Conservation (phyloP, 2,113 vertebrate genomes). For the Catharus minimus region DNA sequence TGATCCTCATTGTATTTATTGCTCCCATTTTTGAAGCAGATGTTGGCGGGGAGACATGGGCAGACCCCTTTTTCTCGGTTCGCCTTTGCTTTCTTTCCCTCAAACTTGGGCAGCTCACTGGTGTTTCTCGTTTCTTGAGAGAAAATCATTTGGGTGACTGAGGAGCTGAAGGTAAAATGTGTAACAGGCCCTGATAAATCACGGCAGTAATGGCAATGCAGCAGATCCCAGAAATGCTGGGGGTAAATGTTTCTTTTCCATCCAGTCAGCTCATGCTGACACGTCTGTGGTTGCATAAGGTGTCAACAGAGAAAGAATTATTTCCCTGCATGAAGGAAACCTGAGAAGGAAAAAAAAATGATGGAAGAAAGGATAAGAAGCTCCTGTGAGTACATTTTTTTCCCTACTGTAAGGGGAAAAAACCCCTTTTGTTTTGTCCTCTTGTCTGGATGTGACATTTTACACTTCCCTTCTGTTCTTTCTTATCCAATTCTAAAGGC, state of each 20-base stretch:
- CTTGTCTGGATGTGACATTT: slow-evolving; percentile 26
- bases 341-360: neutral
- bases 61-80: neutral
- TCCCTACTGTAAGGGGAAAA: neutral
- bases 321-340: slow-evolving; percentile 2
- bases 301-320: slow-evolving; percentile 21
- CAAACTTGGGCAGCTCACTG: neutral
- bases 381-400: neutral
- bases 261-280: slow-evolving; percentile 8
- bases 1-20: accelerated
- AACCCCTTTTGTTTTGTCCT: neutral
- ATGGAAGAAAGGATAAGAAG: neutral
- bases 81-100: neutral
- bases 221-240: neutral
- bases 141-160: neutral
- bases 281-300: neutral
- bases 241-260: slow-evolving; percentile 38
- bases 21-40: neutral
- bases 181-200: neutral
- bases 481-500: neutral
- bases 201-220: neutral
- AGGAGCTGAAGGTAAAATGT: neutral
- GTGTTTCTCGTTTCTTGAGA: neutral
- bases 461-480: neutral
- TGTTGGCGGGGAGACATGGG: no score